These are phyloP conservation scores for Lepilemur septentrionalis DNA, from an alignment of 2,797 vertebrate genomes.

Conservation along the genomic window DNA sequence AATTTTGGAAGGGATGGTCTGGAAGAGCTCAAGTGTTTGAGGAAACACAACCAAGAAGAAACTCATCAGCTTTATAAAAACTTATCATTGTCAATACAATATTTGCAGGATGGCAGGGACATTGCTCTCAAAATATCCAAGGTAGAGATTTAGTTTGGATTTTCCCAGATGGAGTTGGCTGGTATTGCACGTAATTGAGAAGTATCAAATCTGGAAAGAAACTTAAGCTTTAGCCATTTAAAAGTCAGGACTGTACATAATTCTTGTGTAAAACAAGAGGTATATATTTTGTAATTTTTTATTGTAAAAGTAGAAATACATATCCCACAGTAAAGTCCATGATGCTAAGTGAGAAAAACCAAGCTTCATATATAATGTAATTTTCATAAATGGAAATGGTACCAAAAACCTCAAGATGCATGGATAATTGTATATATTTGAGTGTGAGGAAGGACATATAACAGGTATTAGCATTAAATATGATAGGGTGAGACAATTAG, in stretches of 20 bases:
- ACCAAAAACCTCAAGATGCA: neutral
- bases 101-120: neutral
- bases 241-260: neutral
- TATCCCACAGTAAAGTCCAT: neutral
- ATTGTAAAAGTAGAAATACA: neutral
- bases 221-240: neutral
- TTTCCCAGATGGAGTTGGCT: neutral
- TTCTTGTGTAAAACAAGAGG: neutral
- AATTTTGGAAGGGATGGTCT: neutral
- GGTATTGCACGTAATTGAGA: neutral
- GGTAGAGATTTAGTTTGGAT: neutral
- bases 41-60: neutral
- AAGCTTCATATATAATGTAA: neutral
- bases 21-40: neutral
- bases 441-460: neutral
- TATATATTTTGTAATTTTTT: neutral
- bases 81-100: neutral
- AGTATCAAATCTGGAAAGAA: neutral
- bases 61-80: neutral
- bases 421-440: neutral
- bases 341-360: neutral
- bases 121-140: neutral
- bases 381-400: neutral
- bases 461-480: neutral
- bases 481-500: neutral